Conservation (phyloP, 1,140 invertebrate genomes). For the Brachionus rotundiformis region DNA sequence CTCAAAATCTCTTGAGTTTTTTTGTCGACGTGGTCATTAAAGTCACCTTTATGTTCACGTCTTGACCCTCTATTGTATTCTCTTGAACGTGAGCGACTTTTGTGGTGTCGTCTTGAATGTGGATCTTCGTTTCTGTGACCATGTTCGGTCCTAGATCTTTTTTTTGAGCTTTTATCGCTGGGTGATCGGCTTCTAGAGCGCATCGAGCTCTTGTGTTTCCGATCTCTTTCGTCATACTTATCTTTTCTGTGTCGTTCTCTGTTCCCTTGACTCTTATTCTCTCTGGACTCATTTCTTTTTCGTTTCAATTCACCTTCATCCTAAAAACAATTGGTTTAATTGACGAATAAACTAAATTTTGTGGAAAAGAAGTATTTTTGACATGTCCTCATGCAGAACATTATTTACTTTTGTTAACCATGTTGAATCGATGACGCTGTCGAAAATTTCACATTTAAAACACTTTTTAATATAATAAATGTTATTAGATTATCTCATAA, state of each 20-base stretch:
- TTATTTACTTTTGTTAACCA: not conserved
- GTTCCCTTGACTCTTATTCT: not conserved
- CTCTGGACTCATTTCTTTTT: not conserved
- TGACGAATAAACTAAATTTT: not conserved
- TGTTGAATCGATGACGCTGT: not conserved
- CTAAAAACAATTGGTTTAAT: not conserved
- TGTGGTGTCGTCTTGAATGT: not conserved
- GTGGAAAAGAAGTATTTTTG: not conserved
- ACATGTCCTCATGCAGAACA: not conserved
- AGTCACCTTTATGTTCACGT: not conserved
- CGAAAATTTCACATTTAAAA: not conserved
- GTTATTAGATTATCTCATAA: too few relatives aligned
- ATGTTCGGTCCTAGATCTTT: not conserved
- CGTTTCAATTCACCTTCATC: not conserved
- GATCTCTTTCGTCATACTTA: not conserved
- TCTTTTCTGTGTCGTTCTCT: not conserved
- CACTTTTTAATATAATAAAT: not conserved
- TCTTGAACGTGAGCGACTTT: slow-evolving; percentile 25
- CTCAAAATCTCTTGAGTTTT: not conserved
- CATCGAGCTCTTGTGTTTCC: not conserved
- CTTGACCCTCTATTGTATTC: not conserved
- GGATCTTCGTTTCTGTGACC: not conserved
- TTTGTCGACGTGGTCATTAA: not conserved
- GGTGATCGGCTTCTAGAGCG: not conserved
- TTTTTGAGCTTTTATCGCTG: not conserved